These are phyloP conservation scores for Calypte anna DNA, from an alignment of 2,113 vertebrate species.

Conservation along the genomic window DNA sequence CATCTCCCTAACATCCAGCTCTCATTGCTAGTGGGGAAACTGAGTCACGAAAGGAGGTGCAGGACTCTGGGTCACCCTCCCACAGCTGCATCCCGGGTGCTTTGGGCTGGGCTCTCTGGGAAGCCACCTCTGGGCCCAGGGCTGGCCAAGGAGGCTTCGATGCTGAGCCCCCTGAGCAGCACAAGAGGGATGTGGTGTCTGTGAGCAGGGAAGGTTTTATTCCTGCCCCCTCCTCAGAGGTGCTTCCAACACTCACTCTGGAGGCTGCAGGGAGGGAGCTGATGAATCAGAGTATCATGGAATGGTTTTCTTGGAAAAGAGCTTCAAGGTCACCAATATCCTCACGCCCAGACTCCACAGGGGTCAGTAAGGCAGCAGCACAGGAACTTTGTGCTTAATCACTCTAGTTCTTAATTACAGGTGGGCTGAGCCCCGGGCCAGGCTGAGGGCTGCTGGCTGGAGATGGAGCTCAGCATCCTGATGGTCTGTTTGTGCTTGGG, in stretches of 20 bases:
- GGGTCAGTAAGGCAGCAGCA: rapidly evolving
- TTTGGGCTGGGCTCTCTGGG: neutral
- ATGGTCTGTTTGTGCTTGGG: neutral
- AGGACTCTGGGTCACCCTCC: neutral
- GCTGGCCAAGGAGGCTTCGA: neutral
- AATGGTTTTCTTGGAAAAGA: too few species aligned
- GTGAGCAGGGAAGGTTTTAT: rapidly evolving
- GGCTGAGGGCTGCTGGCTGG: neutral
- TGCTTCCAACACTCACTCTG: neutral
- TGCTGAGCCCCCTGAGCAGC: neutral
- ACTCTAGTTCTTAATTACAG: neutral
- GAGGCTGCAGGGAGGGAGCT: neutral
- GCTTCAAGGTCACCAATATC: too few species aligned
- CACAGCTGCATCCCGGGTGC: neutral
- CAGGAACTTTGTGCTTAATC: rapidly evolving
- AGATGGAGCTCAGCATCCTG: neutral
- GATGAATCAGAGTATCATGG: neutral
- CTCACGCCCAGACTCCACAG: rapidly evolving
- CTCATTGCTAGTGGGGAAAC: neutral
- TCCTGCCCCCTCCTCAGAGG: neutral
- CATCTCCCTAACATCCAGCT: rapidly evolving
- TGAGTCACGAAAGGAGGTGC: neutral
- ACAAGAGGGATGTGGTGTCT: neutral
- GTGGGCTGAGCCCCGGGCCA: neutral
- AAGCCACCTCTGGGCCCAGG: neutral